Base-by-base conservation (phyloP, 2,113 vertebrate genomes). In the Onychostruthus taczanowskii region DNA sequence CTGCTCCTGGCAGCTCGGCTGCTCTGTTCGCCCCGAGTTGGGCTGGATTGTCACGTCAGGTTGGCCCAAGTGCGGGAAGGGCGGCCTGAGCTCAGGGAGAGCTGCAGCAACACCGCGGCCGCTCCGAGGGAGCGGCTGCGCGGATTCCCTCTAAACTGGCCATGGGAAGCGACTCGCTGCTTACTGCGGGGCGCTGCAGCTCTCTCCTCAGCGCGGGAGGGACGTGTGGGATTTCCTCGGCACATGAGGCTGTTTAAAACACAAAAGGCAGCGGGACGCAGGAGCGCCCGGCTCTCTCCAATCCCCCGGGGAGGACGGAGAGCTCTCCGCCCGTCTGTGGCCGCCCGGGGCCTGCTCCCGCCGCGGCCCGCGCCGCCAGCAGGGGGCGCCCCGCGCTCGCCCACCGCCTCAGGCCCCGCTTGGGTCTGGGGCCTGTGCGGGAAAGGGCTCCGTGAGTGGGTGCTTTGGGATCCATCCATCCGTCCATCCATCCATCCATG, bases 221-320 rank as follows among this genome's bases (percentile, higher is more conserved):
- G 53, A 49, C 28, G 27, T 5, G 56, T 8, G 6, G 55, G 3
- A 50, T 16, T 74, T 47, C 37, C 24, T 82, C 16, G 9, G 20
- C 7, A 8, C 46, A 16, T 37, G 30, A 49, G 28, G 10, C 35
- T 7, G 20, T 31, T 75, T 76, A 9, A 52, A 63, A 23, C 4
- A 16, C 37, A 11, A 0, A 12, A 11, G 9, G 6, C 30, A 5
- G 14, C 3, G 47, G 18, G 49, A 31, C 30, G 61, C 47, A 52
- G 56, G 4, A n/a, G 7, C 14, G 5, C 22, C 31, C 21, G 7
- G 27, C 33, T 35, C 41, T 15, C 21, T 6, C 10, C 46, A 13
- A 0, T 1, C 0, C 11, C 52, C 13, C 3, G 16, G 18, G 3
- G 33, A 5, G 37, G 3, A 59, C 37, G 23, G 23, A 28, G 10